These are phyloP conservation scores for Ibycter americanus DNA, from an alignment of 2,797 vertebrate species.

Conservation along the genomic window DNA sequence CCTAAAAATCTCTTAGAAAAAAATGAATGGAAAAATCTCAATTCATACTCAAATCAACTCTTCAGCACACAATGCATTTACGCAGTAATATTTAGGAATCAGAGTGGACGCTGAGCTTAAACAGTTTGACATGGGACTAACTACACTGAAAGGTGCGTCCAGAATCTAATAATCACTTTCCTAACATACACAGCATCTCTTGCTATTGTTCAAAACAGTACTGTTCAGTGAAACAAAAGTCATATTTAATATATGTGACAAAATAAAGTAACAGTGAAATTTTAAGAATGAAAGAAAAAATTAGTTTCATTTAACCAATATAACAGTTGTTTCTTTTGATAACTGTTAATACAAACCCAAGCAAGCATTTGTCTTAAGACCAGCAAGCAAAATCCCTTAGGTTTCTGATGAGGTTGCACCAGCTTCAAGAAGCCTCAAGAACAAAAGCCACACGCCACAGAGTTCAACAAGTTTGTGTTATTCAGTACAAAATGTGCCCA, in stretches of 20 bases:
- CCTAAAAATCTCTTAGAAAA: not conserved
- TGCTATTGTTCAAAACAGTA: not conserved
- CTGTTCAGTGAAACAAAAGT: not conserved
- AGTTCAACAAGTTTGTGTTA: not conserved
- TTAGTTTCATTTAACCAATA: not conserved
- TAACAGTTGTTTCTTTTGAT: not conserved
- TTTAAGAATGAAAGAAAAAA: not conserved
- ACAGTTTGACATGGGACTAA: not conserved
- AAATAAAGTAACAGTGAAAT: not conserved
- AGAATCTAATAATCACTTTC: not conserved
- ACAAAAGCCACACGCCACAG: slow-evolving; percentile 15
- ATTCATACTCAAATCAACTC: not conserved
- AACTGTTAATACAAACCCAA: not conserved
- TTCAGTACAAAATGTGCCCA: not conserved
- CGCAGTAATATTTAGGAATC: not conserved
- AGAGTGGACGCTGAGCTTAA: not conserved
- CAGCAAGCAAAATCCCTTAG: not conserved
- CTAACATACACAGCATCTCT: not conserved
- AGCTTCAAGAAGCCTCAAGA: slow-evolving; percentile 4
- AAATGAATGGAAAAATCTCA: not conserved
- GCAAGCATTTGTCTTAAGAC: not conserved
- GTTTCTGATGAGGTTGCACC: not conserved
- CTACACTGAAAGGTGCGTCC: not conserved
- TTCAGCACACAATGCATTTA: not conserved
- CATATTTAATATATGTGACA: not conserved